Conservation (phyloP, 2,888 invertebrate genomes). For the Ophraella communa region DNA sequence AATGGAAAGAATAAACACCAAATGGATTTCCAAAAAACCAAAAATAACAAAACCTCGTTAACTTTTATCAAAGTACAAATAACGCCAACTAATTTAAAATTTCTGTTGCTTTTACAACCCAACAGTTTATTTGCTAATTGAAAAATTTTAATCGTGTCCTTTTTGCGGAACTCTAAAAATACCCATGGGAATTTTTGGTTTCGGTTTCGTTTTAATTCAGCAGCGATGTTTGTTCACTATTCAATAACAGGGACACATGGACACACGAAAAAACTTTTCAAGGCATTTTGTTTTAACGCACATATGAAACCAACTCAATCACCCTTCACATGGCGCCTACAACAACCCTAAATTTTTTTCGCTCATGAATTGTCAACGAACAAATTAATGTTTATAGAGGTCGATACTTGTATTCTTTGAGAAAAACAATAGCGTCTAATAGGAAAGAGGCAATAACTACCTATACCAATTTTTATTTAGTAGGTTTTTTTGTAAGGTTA, state of each 20-base stretch:
- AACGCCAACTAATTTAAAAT: no score
- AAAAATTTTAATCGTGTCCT: no score
- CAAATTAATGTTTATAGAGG: neutral
- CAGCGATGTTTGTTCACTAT: neutral
- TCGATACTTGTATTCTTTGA: neutral
- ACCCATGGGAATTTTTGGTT: neutral
- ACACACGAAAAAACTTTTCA: neutral
- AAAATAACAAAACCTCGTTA: no score
- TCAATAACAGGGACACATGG: neutral
- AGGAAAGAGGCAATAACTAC: neutral
- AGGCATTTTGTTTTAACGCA: neutral
- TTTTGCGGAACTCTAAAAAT: neutral
- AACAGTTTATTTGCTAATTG: no score
- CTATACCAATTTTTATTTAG: no score
- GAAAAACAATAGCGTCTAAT: neutral
- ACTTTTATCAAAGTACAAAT: no score
- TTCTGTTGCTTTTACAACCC: no score
- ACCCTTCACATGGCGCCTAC: neutral
- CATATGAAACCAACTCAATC: neutral
- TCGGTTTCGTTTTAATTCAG: neutral
- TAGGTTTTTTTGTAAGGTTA: no score
- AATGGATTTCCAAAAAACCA: no score
- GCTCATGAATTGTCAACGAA: neutral
- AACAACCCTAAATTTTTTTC: neutral
- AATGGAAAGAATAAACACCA: no score